phyloP scores from a whole-genome alignment of 2,888 invertebrate genomes.

The Pseudococcus jackbeardsleyi region DNA sequence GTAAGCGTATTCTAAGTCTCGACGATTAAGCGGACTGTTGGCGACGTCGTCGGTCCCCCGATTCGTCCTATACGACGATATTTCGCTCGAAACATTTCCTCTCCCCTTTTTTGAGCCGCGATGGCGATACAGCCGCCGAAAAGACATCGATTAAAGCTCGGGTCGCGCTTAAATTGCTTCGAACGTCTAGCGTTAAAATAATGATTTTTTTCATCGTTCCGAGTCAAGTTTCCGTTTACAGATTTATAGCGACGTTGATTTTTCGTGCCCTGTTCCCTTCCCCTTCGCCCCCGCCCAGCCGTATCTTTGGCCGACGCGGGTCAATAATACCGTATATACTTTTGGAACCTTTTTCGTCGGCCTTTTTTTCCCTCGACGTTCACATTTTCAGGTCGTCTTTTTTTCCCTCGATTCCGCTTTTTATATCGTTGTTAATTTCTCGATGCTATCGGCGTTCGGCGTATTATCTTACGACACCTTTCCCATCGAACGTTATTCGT shows the following conservation, averaged over 20 bases:
- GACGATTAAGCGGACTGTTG: background rate
- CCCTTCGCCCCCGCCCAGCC: too few relatives aligned
- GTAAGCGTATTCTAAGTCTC: background rate
- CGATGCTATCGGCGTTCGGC: background rate
- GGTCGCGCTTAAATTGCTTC: constrained; percentile 38
- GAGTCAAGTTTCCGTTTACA: constrained; percentile 4
- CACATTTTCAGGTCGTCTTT: background rate
- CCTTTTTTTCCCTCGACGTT: background rate
- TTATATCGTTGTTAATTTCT: background rate
- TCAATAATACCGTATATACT: background rate
- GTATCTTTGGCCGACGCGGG: background rate
- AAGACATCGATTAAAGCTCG: background rate
- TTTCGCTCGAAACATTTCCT: background rate
- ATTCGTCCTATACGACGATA: background rate
- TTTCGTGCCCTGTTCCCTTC: background rate
- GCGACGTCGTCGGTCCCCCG: background rate
- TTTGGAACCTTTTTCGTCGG: background rate
- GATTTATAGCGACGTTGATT: constrained; percentile 49
- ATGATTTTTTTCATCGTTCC: constrained; percentile 35
- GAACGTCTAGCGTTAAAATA: constrained; percentile 34
- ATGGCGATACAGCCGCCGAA: background rate
- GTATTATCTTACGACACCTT: constrained; percentile 8
- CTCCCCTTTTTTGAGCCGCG: background rate
- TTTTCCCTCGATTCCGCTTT: too few relatives aligned
- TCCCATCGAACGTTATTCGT: background rate